Evolutionary conservation across 2,797 vertebrate genomes (phyloP).

Genomic region (Epinephelus malabaricus): DNA sequence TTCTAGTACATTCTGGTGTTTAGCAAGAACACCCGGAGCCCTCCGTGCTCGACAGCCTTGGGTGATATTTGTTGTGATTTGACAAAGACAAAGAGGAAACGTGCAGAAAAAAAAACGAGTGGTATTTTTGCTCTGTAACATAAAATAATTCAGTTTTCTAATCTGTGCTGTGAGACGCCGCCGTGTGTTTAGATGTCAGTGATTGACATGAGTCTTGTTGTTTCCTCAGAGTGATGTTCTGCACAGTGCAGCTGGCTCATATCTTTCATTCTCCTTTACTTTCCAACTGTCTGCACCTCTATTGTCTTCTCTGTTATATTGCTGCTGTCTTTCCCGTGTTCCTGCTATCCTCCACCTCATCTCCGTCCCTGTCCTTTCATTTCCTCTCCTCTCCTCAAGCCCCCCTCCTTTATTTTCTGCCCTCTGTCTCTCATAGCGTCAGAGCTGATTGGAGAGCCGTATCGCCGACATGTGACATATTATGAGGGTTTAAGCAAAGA

Average conservation of each 20-base stretch:
- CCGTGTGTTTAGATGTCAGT: neutral
- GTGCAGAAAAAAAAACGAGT: too few relatives aligned
- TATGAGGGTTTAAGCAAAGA: conserved; percentile 43
- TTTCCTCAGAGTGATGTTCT: neutral
- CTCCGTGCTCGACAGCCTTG: neutral
- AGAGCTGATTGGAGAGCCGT: conserved; percentile 34
- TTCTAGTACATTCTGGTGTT: conserved; percentile 31
- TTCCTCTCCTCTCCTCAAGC: conserved; percentile 53
- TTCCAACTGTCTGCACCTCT: conserved; percentile 10
- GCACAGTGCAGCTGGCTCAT: neutral
- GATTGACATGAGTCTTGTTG: neutral
- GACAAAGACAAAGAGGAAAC: neutral
- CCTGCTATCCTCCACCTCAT: conserved; percentile 52
- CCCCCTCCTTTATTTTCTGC: neutral
- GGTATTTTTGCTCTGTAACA: neutral
- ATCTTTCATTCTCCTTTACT: neutral
- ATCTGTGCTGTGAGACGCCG: neutral
- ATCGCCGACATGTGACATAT: conserved; percentile 39
- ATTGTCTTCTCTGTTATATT: conserved; percentile 34
- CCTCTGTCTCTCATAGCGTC: conserved; percentile 26
- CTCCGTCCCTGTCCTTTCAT: conserved; percentile 63
- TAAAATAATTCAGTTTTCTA: too few relatives aligned
- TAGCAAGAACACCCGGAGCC: neutral
- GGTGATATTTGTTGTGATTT: neutral
- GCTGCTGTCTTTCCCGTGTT: neutral